Percentiles rank a stretch among this genome's conserved stretches.
Conservation (phyloP, 2,113 vertebrate genomes). For the Cebidichthys violaceus region DNA sequence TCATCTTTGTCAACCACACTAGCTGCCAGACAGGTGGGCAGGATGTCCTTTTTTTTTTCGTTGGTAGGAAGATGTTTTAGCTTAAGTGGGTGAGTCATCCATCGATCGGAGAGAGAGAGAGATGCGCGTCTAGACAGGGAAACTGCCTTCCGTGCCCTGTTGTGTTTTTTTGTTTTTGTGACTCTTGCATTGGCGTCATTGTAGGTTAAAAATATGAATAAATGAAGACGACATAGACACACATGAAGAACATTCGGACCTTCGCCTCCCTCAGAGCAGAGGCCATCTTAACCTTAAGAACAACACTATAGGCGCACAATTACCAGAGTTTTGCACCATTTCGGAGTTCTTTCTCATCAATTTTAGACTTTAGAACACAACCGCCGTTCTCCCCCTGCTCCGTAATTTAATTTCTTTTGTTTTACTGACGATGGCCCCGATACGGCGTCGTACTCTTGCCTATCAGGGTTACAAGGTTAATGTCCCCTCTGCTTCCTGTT, state of each 20-base stretch:
- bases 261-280: too few relatives aligned
- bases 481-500: slow-evolving; percentile 11
- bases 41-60: neutral
- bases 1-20: slow-evolving; percentile 90
- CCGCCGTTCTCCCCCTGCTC: neutral
- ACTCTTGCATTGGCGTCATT: neutral
- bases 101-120: too few relatives aligned
- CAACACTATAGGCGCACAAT: too few relatives aligned
- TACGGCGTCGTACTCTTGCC: neutral
- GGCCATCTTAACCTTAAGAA: too few relatives aligned
- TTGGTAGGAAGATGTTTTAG: neutral
- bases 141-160: neutral
- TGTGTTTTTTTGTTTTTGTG: slow-evolving; percentile 25
- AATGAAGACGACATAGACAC: neutral
- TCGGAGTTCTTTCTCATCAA: too few relatives aligned
- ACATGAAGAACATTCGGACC: too few relatives aligned
- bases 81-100: neutral
- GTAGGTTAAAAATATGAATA: too few relatives aligned
- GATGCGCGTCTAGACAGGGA: neutral
- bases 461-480: neutral
- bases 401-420: neutral
- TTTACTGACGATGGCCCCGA: too few relatives aligned
- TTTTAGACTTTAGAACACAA: too few relatives aligned
- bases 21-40: slow-evolving; percentile 80
- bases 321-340: too few relatives aligned